phyloP scores from a whole-genome alignment of 2,113 vertebrate genomes.

The Sphaerodactylus townsendi region DNA sequence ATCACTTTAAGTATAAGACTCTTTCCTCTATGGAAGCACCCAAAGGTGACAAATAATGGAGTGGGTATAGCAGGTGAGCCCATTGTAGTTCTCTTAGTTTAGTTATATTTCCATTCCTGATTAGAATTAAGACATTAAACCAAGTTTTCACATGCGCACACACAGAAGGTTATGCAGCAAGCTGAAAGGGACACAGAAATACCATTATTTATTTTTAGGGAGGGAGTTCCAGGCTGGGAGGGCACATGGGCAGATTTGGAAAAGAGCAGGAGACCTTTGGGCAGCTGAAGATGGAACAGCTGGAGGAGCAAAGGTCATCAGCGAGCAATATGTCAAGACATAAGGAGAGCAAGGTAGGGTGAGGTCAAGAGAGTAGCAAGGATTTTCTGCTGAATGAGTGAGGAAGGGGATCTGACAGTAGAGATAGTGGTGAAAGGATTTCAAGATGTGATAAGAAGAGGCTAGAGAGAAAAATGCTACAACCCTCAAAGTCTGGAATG shows the following conservation, averaged over 20 bases:
- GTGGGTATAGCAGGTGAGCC: background rate
- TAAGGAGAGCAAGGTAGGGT: background rate
- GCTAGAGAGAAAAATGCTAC: background rate
- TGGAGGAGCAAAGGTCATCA: background rate
- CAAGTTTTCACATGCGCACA: background rate
- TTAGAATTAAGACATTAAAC: background rate
- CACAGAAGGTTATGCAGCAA: background rate
- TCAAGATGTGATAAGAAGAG: background rate
- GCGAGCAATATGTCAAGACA: background rate
- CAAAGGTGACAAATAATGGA: no score
- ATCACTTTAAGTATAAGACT: no score
- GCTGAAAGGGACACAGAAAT: background rate
- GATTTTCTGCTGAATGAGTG: background rate
- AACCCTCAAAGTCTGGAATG: background rate
- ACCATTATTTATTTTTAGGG: background rate
- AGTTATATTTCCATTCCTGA: background rate
- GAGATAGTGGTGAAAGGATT: background rate
- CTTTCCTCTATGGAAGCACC: no score
- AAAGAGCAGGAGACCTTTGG: background rate
- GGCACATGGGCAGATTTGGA: background rate
- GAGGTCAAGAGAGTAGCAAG: background rate
- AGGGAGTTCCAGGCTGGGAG: background rate
- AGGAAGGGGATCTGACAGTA: background rate
- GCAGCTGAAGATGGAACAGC: background rate
- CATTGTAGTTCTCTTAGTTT: background rate